Conservation (phyloP, 2,888 invertebrate genomes). For the Amorpha juglandis region DNA sequence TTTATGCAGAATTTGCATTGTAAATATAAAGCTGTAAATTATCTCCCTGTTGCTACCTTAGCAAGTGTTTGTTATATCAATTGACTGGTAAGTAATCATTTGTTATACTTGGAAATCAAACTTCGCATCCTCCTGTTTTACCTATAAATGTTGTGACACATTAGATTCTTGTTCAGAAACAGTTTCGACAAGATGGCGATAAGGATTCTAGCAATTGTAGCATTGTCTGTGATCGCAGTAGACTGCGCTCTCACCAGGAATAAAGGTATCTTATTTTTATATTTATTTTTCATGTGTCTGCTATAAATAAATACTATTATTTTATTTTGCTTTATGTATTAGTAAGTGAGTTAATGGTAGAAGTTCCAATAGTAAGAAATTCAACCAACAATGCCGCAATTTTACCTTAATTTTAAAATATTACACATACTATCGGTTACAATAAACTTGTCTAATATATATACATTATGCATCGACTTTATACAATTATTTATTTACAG, state of each 20-base stretch:
- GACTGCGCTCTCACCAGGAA: constrained; percentile 39
- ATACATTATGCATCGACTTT: background rate
- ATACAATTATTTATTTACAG: constrained; percentile 29
- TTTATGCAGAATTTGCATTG: constrained; percentile 41
- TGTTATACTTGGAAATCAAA: constrained; percentile 61
- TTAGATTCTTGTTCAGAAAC: constrained; percentile 45
- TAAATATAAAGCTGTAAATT: constrained; percentile 52
- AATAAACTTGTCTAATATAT: background rate
- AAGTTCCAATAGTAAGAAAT: too few relatives aligned
- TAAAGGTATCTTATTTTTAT: constrained; percentile 42
- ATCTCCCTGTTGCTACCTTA: constrained; percentile 49
- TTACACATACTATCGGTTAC: background rate
- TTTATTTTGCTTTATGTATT: too few relatives aligned
- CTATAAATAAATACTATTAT: too few relatives aligned
- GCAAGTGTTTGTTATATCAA: constrained; percentile 54
- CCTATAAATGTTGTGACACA: constrained; percentile 57
- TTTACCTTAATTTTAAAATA: too few relatives aligned
- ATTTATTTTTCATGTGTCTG: too few relatives aligned
- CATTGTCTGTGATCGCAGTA: constrained; percentile 38
- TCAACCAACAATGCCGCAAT: too few relatives aligned
- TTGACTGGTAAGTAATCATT: constrained; percentile 46
- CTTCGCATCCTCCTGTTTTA: constrained; percentile 42
- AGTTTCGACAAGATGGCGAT: constrained; percentile 40
- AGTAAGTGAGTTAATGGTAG: too few relatives aligned
- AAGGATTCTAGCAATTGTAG: constrained; percentile 35